Evolutionary conservation across 2,888 invertebrate genomes (phyloP).

Genomic region (Antitype chi): DNA sequence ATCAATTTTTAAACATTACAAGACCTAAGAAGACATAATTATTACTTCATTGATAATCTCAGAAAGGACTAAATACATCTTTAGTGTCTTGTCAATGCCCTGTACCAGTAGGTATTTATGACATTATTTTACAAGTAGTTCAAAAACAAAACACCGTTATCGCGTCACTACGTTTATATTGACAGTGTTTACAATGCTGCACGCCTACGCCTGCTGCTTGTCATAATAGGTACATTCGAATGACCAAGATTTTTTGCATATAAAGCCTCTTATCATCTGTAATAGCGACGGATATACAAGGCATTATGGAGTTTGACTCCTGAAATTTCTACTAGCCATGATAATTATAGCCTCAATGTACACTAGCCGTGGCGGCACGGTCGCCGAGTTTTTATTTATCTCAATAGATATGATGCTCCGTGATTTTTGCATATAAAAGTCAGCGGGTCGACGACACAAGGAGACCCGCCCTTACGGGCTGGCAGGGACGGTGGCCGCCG

Average conservation of each 20-base stretch:
- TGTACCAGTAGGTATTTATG: neutral
- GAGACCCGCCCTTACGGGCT: no score
- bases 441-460: no score
- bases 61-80: neutral
- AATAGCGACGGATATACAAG: slow-evolving; percentile 63
- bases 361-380: neutral
- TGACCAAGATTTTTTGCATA: neutral
- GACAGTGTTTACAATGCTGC: neutral
- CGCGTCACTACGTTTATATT: neutral
- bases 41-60: neutral
- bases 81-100: neutral
- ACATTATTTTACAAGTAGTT: neutral
- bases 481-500: no score
- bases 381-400: neutral
- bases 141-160: slow-evolving; percentile 1
- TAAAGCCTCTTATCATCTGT: slow-evolving; percentile 36
- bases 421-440: neutral
- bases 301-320: slow-evolving; percentile 60
- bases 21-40: neutral
- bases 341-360: slow-evolving; percentile 34
- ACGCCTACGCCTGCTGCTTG: neutral
- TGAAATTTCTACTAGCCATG: slow-evolving; percentile 49
- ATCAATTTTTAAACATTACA: neutral
- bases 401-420: neutral
- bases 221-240: slow-evolving; percentile 3